Conservation (phyloP, 2,113 vertebrate genomes). For the Hyperopisus bebe region DNA sequence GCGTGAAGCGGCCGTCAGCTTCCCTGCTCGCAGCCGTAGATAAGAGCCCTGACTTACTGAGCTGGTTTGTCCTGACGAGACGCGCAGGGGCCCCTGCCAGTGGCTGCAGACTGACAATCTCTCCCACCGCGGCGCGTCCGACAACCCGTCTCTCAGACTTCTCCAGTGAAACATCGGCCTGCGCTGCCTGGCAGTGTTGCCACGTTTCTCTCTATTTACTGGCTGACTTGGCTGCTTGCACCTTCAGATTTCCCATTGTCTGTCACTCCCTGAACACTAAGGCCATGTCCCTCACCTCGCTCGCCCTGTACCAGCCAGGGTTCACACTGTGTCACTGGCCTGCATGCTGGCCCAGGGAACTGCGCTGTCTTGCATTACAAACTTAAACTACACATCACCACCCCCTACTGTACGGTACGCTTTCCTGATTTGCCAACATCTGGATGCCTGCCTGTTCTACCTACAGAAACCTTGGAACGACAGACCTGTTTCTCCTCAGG, state of each 20-base stretch:
- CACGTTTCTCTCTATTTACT: background rate
- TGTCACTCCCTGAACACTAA: background rate
- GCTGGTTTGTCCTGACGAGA: background rate
- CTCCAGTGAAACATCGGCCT: background rate
- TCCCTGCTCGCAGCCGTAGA: background rate
- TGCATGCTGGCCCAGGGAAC: background rate
- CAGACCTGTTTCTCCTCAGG: background rate
- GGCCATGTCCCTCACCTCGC: background rate
- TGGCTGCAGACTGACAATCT: background rate
- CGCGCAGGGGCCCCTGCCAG: background rate
- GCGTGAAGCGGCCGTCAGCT: background rate
- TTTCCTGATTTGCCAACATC: background rate
- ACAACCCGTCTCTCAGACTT: background rate
- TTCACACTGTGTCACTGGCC: background rate
- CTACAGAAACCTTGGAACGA: background rate
- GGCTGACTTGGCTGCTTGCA: background rate
- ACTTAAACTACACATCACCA: background rate
- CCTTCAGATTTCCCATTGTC: background rate
- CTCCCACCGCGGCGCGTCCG: background rate
- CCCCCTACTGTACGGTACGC: background rate
- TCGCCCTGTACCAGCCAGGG: background rate
- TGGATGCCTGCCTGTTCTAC: background rate
- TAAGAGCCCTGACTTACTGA: background rate
- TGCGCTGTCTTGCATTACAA: background rate
- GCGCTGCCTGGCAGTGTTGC: background rate